Base-by-base conservation (phyloP, 2,797 vertebrate species). In the Melanotaenia nigrans region DNA sequence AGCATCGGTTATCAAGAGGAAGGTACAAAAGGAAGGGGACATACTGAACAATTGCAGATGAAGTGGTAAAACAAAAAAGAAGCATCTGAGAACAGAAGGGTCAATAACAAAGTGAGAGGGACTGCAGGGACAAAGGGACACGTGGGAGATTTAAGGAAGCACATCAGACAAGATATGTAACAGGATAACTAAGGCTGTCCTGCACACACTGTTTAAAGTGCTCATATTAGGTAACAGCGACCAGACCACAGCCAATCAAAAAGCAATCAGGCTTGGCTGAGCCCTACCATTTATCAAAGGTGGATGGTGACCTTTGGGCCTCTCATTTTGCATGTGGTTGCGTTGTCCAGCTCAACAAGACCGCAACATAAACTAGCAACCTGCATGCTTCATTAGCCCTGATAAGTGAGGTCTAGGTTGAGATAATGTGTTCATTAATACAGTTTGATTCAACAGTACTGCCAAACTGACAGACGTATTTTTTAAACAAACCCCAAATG, bases 241-340 rank as follows among this genome's bases (percentile, higher is more conserved):
- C 22, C 65, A 68, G 66, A 83, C 64, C 3, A 45, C 38, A 69
- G 59, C 78, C 83, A 82, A 55, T 90, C 77, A 85, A 85, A 85
- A 73, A 79, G 65, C 80, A 81, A 71, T 81, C 74, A 62, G 61
- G 83, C 68, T 5, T 45, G 68, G 12, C 56, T 33, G 38, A 71
- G 56, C 64, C 69, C 47, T 61, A 49, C 72, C 32, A 74, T 83
- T 78, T 28, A 65, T 80, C 78, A 71, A 60, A 57, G n/a, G 20
- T 24, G 55, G 59, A 61, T 61, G 40, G 33, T 61, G 70, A 90
- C 78, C 86, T 89, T 67, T 83, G 72, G 35, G 62, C 74, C 61
- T 61, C 47, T 69, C 51, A 1, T 79, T 58, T 74, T 67, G 61
- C 68, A 73, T 68, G 56, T 65, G 79, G 69, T 58, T 4, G 1